phyloP scores from a whole-genome alignment of 2,113 vertebrate genomes.

The Struthidea cinerea region DNA sequence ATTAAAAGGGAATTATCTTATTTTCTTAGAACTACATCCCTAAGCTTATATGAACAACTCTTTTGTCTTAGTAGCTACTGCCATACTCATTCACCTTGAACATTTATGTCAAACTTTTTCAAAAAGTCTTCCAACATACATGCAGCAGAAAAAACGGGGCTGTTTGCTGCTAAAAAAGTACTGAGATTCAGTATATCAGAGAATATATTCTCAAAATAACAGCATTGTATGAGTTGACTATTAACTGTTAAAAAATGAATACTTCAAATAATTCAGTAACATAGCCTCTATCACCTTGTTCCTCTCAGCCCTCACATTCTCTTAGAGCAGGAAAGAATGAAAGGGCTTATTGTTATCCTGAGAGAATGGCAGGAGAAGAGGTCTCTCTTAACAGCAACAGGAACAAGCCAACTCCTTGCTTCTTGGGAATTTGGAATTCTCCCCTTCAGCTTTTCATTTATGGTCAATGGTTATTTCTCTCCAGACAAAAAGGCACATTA shows the following conservation, averaged over 20 bases:
- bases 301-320: background rate
- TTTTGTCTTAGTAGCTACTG: background rate
- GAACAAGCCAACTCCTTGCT: background rate
- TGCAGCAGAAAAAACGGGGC: background rate
- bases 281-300: background rate
- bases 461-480: background rate
- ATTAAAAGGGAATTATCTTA: background rate
- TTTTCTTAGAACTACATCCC: background rate
- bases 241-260: background rate
- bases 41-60: background rate
- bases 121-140: background rate
- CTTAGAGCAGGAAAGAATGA: background rate
- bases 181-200: background rate
- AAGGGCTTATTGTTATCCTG: background rate
- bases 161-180: background rate
- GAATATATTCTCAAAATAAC: background rate
- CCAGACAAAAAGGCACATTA: background rate
- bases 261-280: background rate
- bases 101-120: background rate
- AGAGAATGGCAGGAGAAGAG: background rate
- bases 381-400: background rate
- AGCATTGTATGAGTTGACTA: background rate
- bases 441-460: background rate
- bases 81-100: background rate
- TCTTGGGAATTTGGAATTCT: background rate